Evolutionary conservation across 2,888 invertebrate species (phyloP), one percentile per base, ranked within the genome.

Genomic region (Hydrotaea diabolus): DNA sequence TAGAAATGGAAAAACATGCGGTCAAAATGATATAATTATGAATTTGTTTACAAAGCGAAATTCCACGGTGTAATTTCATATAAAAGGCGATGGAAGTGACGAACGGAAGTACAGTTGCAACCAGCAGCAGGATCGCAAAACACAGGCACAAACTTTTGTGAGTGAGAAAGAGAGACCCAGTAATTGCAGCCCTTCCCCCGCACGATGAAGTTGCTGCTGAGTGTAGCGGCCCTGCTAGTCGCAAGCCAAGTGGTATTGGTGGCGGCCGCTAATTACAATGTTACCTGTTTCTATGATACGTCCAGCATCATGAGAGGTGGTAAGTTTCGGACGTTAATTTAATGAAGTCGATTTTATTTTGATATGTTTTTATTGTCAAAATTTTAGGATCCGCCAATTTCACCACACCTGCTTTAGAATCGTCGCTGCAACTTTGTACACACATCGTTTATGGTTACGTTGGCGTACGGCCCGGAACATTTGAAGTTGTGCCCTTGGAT

Each of bases 401-500:
- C 92, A 94, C 95, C 88, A 92, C 95, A 0, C 90, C 93, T 43
- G 96, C 96, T 90, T 89, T 97, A 89, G 95, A 95, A 86, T 94
- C 95, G 0, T 96, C 96, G 0, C 92, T 97, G 15, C 94, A 95
- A 17, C 95, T 96, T 92, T 97, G 97, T 93, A 95, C 96, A 0
- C 96, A 97, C 90, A 90, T 97, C 85, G 93, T 96, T 26, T 97
- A 97, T 89, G 96, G 96, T 57, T 96, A 94, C 89, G 96, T 96
- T 31, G 96, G 95, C 11, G 93, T 97, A 72, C 95, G 95, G 87
- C 93, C 94, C 5, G 95, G 95, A 21, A 95, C 94, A 73, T 95
- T 93, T 91, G 96, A 96, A 91, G 92, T 96, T 87, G 93, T 94
- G 31, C 94, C 96, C 0, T 92, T 96, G 31, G 95, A 96, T 88